Evolutionary conservation across 2,113 vertebrate genomes (phyloP).

Genomic region (Ancistrus triradiatus): DNA sequence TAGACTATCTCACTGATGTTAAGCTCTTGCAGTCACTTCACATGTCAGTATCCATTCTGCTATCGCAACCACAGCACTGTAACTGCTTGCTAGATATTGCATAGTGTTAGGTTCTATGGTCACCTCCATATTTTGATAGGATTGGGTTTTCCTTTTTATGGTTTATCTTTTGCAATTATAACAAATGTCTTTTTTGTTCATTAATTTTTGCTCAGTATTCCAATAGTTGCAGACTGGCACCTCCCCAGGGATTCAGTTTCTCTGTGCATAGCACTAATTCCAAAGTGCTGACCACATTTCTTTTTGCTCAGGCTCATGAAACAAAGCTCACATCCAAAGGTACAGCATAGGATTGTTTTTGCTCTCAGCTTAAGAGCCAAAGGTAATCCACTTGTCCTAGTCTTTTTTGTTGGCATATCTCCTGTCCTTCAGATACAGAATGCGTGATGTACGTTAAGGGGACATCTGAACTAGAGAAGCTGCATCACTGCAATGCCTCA

Average conservation of each 20-base stretch:
- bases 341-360: constrained; percentile 14
- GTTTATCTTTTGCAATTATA: neutral
- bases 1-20: too few species aligned
- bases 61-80: too few species aligned
- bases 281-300: constrained; percentile 30
- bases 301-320: constrained; percentile 23
- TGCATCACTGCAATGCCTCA: too few species aligned
- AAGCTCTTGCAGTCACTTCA: too few species aligned
- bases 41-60: too few species aligned
- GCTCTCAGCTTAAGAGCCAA: too few species aligned
- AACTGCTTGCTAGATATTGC: too few species aligned
- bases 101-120: neutral
- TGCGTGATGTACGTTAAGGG: too few species aligned
- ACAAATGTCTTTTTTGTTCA: neutral
- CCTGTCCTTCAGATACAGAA: too few species aligned
- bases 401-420: constrained; percentile 1
- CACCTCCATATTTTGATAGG: neutral
- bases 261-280: constrained; percentile 23
- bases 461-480: too few species aligned
- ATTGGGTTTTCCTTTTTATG: neutral
- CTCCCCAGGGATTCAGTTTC: constrained; percentile 21
- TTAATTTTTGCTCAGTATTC: constrained; percentile 7
- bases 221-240: constrained; percentile 19
- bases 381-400: too few species aligned
- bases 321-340: neutral